Conservation (phyloP, 2,797 vertebrate species). For the Lepilemur ruficaudatus region DNA sequence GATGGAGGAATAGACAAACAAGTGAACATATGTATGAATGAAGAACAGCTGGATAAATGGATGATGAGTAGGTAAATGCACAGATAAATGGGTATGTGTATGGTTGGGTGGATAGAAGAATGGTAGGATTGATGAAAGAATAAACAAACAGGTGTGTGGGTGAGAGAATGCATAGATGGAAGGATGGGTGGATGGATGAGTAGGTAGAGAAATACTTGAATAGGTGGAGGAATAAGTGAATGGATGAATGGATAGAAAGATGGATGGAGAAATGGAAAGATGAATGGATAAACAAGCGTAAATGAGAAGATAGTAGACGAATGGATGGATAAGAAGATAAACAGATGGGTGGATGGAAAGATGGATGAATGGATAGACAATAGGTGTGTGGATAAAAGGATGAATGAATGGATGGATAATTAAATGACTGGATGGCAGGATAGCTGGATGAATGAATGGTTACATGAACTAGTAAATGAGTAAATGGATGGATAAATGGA, state of each 20-base stretch:
- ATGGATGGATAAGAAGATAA: background rate
- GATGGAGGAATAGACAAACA: background rate
- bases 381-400: background rate
- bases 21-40: background rate
- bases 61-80: background rate
- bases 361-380: background rate
- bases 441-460: no score
- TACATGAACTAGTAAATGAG: no score
- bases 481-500: background rate
- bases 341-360: background rate
- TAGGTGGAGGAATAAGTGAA: background rate
- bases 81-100: background rate
- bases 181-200: background rate
- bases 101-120: background rate
- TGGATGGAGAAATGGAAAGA: background rate
- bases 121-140: background rate
- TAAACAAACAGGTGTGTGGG: background rate
- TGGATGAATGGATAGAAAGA: background rate
- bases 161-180: no score
- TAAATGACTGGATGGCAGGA: no score
- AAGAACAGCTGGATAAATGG: background rate
- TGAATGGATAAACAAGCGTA: background rate
- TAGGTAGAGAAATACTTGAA: background rate
- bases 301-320: background rate
- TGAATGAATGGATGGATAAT: background rate